Evolutionary conservation across 2,888 invertebrate species (phyloP).

Genomic region (Phyllotreta striolata): DNA sequence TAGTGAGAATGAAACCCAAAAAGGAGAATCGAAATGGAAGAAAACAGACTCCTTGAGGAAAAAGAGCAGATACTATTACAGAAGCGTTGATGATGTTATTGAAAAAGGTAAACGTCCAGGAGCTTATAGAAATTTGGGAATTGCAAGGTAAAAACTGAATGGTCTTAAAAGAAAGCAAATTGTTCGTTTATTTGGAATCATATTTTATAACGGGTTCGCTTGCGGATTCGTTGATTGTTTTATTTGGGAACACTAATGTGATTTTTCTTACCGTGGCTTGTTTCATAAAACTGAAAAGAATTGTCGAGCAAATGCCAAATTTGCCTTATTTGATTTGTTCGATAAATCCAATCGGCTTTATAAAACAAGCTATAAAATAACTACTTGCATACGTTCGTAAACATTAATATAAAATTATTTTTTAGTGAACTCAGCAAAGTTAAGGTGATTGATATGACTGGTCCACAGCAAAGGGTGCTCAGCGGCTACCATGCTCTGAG

Average conservation of each 20-base stretch:
- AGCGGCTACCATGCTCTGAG: slow-evolving; percentile 93
- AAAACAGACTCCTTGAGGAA: slow-evolving; percentile 70
- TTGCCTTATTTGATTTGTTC: too few species aligned
- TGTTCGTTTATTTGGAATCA: slow-evolving; percentile 20
- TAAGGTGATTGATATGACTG: slow-evolving; percentile 99
- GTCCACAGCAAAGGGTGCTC: slow-evolving; percentile 89
- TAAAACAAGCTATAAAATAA: too few species aligned
- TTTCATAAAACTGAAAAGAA: too few species aligned
- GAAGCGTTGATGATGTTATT: slow-evolving; percentile 87
- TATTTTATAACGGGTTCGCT: slow-evolving; percentile 2
- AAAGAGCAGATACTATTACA: slow-evolving; percentile 81
- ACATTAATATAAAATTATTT: slow-evolving; percentile 24
- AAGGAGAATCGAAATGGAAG: slow-evolving; percentile 75
- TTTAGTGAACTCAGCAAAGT: slow-evolving; percentile 79
- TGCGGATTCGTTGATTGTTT: too few species aligned
- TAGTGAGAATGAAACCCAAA: slow-evolving; percentile 61
- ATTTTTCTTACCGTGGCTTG: too few species aligned
- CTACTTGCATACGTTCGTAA: too few species aligned
- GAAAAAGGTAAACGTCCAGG: slow-evolving; percentile 80
- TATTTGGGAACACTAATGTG: too few species aligned
- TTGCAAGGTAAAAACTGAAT: slow-evolving; percentile 54
- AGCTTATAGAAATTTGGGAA: slow-evolving; percentile 55
- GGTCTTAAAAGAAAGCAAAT: slow-evolving; percentile 23
- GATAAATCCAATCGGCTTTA: too few species aligned
- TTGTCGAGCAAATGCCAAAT: too few species aligned